phyloP scores from a whole-genome alignment of 2,797 vertebrate species.

The Coccyzus lansbergi region DNA sequence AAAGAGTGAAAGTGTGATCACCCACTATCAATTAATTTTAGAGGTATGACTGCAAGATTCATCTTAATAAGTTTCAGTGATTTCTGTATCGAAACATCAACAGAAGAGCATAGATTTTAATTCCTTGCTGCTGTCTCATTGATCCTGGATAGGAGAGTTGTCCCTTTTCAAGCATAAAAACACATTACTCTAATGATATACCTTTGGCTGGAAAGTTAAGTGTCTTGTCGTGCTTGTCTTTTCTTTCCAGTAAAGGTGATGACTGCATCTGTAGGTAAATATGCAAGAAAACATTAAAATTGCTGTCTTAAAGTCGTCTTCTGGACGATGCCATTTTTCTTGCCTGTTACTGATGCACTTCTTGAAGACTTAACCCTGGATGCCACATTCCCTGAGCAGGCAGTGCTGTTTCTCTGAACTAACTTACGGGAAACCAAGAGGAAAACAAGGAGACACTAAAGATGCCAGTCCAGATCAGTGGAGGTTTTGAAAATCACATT shows the following conservation, averaged over 20 bases:
- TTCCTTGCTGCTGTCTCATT: background rate
- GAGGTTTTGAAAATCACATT: background rate
- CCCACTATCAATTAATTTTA: background rate
- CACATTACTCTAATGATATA: background rate
- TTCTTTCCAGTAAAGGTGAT: background rate
- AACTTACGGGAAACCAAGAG: background rate
- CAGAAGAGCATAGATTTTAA: background rate
- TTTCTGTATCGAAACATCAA: background rate
- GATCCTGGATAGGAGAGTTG: background rate
- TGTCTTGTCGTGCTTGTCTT: background rate
- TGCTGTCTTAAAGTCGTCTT: background rate
- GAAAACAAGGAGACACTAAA: background rate
- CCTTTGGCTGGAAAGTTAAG: background rate
- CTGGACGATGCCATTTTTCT: background rate
- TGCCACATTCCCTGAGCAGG: background rate
- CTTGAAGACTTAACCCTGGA: background rate
- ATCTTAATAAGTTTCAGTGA: slow-evolving; percentile 13
- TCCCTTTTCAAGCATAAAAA: background rate
- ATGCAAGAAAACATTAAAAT: background rate
- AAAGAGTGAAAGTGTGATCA: slow-evolving; percentile 26
- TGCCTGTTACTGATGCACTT: background rate
- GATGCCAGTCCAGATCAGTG: background rate
- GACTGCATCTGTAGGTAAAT: background rate
- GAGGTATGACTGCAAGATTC: background rate
- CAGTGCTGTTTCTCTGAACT: background rate